Base-by-base conservation (phyloP, 2,888 invertebrate genomes). In the Conistra vaccinii region DNA sequence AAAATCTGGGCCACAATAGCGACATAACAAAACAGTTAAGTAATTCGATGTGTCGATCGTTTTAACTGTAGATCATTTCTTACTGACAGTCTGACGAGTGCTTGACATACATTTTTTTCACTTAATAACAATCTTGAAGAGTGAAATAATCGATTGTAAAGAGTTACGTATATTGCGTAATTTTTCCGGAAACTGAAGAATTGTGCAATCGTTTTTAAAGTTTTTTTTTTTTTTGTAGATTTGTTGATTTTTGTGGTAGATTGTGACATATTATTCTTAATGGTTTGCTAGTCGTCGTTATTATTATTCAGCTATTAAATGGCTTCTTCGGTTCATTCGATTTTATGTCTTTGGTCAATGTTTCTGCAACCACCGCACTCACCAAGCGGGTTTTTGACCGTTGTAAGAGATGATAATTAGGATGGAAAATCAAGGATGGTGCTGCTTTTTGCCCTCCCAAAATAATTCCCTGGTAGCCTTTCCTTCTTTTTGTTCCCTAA, bases 91-190 rank as follows among this genome's bases (percentile, higher is more conserved):
- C 39, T 3, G 57, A 69, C 32, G 45, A 84, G 14, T 45, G n/a
- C n/a, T 69, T 73, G 80, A 58, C 73, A 84, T 20, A 62, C 26
- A n/a, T 73, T 81, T 84, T 80, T 80, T 81, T 48, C 73, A 71
- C 79, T 83, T 32, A 32, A 32, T 12, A 53, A 32, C 32, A 5
- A 32, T 63, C 29, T 63, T 29, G 32, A 71, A 35, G 58, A 73
- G 58, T 73, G 51, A 60, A 60, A 61, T 80, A 76, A 83, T 86
- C 84, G 73, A 85, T 86, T 76, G 63, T 68, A 48, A 73, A 60
- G 61, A 71, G 48, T 73, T 71, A 55, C 60, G 69, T 78, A 45
- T 39, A 80, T 75, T 71, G 29, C 71, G 70, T 80, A 57, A 58
- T 55, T 69, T 68, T 73, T 51, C 29, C 67, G 74, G 73, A 70